Percentiles rank a stretch among this genome's conserved stretches.
These are phyloP conservation scores for Arvicanthis niloticus DNA, from an alignment of 2,113 vertebrate genomes.

Conservation along the genomic window DNA sequence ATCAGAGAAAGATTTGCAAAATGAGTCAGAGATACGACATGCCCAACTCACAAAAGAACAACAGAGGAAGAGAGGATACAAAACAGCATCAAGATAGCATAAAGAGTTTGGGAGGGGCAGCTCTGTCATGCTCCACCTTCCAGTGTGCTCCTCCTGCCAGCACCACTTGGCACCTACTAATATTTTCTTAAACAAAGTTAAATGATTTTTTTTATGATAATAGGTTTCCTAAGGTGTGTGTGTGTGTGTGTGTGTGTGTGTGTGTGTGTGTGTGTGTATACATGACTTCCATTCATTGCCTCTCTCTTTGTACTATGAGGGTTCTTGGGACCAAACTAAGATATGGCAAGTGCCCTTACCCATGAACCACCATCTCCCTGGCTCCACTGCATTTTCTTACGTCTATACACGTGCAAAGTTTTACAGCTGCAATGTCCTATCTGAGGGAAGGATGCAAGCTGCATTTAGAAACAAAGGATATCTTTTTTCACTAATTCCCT, in stretches of 20 bases:
- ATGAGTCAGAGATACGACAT: too few relatives aligned
- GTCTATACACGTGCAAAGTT: background rate
- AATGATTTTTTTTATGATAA: background rate
- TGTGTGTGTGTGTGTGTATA: background rate
- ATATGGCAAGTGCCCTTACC: background rate
- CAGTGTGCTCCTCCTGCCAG: background rate
- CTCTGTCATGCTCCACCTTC: too few relatives aligned
- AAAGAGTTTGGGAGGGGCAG: too few relatives aligned
- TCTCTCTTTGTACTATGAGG: background rate
- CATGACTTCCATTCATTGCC: background rate
- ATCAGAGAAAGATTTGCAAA: too few relatives aligned
- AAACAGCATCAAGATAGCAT: too few relatives aligned
- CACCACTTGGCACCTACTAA: background rate
- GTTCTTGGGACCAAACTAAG: background rate
- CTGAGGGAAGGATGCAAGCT: background rate
- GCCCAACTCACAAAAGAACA: too few relatives aligned
- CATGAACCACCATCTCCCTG: background rate
- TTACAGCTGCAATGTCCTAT: slow-evolving; percentile 9
- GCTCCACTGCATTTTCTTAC: background rate
- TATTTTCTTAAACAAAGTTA: slow-evolving; percentile 28
- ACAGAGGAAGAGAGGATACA: too few relatives aligned
- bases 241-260: background rate
- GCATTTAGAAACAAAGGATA: slow-evolving; percentile 36
- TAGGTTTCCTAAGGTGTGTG: background rate
- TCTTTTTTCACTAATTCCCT: slow-evolving; percentile 23